Evolutionary conservation across 2,113 vertebrate genomes (phyloP), one percentile per base, ranked within the genome.

Genomic region (Pimephales promelas): DNA sequence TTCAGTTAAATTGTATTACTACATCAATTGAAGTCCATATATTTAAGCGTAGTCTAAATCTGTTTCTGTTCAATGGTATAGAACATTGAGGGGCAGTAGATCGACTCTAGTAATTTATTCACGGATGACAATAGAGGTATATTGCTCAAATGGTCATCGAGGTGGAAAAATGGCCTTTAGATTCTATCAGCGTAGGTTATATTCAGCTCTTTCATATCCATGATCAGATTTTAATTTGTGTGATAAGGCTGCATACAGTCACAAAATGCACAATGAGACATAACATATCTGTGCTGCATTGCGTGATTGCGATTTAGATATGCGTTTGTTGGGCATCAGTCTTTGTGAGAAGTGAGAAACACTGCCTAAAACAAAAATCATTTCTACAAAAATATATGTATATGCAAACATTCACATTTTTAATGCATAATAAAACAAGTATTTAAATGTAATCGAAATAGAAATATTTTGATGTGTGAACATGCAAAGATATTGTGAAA

Each of bases 111-210:
- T 22, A 40, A 78, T 45, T 71, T 49, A 78, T 49, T 84, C 10
- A 56, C 0, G 3, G 28, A 73, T 36, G 16, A 57, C 74, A 79
- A 70, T 79, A 49, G 83, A 22, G 26, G 47, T 13, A 22, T 56
- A 9, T 20, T 56, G n/a, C 49, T 79, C 62, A 68, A 59, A 71
- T 47, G 36, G 68, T 71, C 45, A 79, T 34, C 77, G 4, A 43
- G 49, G 40, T 66, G 59, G 59, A 49, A 49, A 66, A 66, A 74
- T 49, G 59, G 77, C 59, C 43, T 79, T 79, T 66, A 31, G 59
- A 79, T 49, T 79, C 26, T 47, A 28, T 64, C 76, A 78, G n/a
- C 40, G 0, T 43, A 36, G 22, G 54, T 61, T 78, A 61, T 61
- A 40, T 40, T 59, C 76, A 28, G 24, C 76, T 47, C 43, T 66